Conservation (phyloP, 2,797 vertebrate species). For the Intellagama lesueurii region DNA sequence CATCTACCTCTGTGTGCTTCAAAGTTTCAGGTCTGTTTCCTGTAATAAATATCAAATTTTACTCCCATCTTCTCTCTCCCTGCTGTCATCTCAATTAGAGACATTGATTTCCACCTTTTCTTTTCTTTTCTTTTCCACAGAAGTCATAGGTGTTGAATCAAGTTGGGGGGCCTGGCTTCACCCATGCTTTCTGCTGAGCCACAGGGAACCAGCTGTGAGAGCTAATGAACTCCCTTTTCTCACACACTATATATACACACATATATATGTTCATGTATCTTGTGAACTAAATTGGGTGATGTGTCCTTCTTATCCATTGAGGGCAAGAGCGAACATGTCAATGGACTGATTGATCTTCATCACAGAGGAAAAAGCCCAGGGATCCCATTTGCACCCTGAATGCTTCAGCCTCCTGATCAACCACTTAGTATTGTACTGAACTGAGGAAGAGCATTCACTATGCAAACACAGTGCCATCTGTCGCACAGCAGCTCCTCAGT, state of each 20-base stretch:
- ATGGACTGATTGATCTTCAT: conserved; percentile 32
- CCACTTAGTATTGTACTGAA: conserved; percentile 61
- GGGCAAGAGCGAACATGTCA: conserved; percentile 34
- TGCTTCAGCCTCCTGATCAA: conserved; percentile 24
- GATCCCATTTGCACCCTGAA: not conserved
- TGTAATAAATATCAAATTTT: not conserved
- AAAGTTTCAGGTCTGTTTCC: not conserved
- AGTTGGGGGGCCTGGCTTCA: not conserved
- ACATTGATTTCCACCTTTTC: not conserved
- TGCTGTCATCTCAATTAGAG: conserved; percentile 15
- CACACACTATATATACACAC: not conserved
- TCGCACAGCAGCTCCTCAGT: conserved; percentile 65
- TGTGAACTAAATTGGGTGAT: not conserved
- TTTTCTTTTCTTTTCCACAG: not conserved
- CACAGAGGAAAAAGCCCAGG: conserved; percentile 11
- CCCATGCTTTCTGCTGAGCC: not conserved
- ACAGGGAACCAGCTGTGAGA: conserved; percentile 10
- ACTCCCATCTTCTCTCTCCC: fast-evolving
- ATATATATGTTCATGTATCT: not conserved
- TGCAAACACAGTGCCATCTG: conserved; percentile 73
- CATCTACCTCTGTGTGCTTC: not conserved
- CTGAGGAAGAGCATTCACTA: conserved; percentile 65
- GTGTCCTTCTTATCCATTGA: conserved; percentile 26
- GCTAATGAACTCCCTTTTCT: conserved; percentile 43
- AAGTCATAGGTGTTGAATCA: not conserved